Evolutionary conservation across 1,140 invertebrate species (phyloP).

Genomic region (Eriocheir sinensis): DNA sequence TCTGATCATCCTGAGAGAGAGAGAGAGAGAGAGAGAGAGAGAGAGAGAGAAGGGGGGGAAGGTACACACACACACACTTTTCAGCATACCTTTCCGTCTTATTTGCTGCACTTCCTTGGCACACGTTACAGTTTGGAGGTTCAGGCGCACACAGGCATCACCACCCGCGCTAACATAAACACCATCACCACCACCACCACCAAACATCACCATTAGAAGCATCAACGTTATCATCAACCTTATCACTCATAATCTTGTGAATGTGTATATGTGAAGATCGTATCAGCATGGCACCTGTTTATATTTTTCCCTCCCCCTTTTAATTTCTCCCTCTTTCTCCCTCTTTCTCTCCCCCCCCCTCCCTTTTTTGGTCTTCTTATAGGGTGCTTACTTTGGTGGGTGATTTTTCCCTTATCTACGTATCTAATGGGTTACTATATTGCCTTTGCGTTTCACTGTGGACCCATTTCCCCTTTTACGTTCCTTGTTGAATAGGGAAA

Average conservation of each 20-base stretch:
- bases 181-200: neutral
- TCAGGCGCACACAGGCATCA: too few relatives aligned
- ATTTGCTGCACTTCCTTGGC: too few relatives aligned
- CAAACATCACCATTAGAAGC: neutral
- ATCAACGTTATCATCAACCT: too few relatives aligned
- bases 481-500: too few relatives aligned
- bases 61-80: conserved; percentile 11
- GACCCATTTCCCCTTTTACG: too few relatives aligned
- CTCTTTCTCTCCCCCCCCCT: conserved; percentile 5
- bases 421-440: too few relatives aligned
- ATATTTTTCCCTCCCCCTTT: conserved; percentile 28
- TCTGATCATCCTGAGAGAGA: conserved; percentile 28
- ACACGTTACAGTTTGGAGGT: too few relatives aligned
- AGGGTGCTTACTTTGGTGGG: neutral
- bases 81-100: neutral
- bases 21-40: conserved; percentile 52
- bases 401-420: neutral
- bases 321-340: neutral
- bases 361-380: neutral
- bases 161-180: too few relatives aligned
- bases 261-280: too few relatives aligned
- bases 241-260: too few relatives aligned
- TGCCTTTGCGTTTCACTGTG: too few relatives aligned
- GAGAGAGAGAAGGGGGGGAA: conserved; percentile 17
- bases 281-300: too few relatives aligned